phyloP scores from a whole-genome alignment of 2,888 invertebrate species.

The Mesorhabditis spiculigera region DNA sequence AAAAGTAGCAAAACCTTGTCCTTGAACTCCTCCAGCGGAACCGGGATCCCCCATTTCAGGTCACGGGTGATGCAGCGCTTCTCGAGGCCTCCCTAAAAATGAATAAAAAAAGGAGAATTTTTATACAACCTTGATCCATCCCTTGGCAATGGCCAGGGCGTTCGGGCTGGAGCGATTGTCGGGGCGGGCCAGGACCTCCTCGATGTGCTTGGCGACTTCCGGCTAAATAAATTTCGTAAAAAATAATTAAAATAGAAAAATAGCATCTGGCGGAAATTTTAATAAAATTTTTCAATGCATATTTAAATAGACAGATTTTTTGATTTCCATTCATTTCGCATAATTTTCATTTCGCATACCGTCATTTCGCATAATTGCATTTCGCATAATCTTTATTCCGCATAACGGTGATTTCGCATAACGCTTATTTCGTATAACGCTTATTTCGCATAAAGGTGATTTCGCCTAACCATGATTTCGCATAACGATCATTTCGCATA shows the following conservation, averaged over 20 bases:
- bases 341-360: no score
- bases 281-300: slow-evolving; percentile 5
- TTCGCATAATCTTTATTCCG: no score
- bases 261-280: not conserved
- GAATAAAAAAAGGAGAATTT: not conserved
- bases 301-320: not conserved
- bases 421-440: no score
- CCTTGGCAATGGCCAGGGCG: slow-evolving; percentile 79
- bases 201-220: slow-evolving; percentile 69
- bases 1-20: slow-evolving; percentile 69
- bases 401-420: no score
- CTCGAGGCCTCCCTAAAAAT: slow-evolving; percentile 74
- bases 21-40: slow-evolving; percentile 80
- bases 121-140: slow-evolving; percentile 73
- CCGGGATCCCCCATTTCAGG: slow-evolving; percentile 95
- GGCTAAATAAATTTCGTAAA: slow-evolving; percentile 22
- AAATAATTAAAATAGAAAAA: not conserved
- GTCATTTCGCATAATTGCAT: no score
- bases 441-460: no score
- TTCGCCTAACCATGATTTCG: no score
- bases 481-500: no score
- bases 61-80: slow-evolving; percentile 93
- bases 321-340: no score
- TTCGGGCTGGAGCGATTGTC: slow-evolving; percentile 76
- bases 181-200: slow-evolving; percentile 65